Percentiles rank a stretch among this genome's conserved stretches.
Evolutionary conservation across 2,797 vertebrate species (phyloP).

Genomic region (Oreochromis mossambicus): DNA sequence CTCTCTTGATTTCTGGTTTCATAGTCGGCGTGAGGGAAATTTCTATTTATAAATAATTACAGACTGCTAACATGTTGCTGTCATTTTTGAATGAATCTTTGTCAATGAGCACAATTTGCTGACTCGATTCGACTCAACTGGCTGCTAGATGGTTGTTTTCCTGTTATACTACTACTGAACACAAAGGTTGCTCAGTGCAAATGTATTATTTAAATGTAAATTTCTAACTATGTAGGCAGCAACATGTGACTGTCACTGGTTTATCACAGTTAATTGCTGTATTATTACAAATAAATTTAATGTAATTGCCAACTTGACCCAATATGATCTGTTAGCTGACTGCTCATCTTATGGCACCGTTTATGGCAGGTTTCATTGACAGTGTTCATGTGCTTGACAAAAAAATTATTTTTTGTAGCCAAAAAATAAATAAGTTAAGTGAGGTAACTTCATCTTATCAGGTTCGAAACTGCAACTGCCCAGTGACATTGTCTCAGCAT

Average conservation of each 20-base stretch:
- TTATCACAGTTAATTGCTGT: background rate
- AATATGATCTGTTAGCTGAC: background rate
- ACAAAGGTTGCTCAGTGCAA: background rate
- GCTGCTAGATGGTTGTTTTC: background rate
- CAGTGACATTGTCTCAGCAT: background rate
- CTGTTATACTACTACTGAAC: background rate
- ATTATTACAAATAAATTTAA: background rate
- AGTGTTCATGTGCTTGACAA: background rate
- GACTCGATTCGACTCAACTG: background rate
- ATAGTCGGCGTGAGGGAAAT: background rate
- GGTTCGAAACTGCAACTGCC: accelerated
- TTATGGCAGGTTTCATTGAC: background rate
- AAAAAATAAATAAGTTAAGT: background rate
- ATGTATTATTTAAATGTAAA: background rate
- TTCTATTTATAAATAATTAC: background rate
- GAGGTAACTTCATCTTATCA: background rate
- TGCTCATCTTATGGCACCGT: accelerated
- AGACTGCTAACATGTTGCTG: background rate
- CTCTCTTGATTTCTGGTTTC: background rate
- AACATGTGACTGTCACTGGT: background rate
- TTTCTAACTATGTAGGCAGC: background rate
- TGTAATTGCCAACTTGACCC: background rate
- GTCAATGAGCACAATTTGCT: background rate
- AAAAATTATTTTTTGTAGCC: accelerated
- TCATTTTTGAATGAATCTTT: background rate